These are phyloP conservation scores for Agonopterix heracliana DNA, from an alignment of 2,888 invertebrate species.

Conservation along the genomic window DNA sequence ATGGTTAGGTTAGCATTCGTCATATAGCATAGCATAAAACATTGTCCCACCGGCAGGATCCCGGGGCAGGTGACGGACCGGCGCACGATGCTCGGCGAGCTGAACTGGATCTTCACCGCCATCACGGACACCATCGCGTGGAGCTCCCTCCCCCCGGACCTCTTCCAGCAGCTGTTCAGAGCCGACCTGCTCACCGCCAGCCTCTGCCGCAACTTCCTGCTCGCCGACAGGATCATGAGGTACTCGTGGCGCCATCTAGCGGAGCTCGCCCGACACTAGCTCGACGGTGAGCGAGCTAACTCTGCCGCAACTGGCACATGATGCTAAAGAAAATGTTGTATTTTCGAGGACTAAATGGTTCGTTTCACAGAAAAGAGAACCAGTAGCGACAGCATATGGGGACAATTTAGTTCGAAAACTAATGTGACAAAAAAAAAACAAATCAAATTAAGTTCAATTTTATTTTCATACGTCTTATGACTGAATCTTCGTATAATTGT, in stretches of 20 bases:
- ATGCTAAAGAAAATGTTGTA: too few relatives aligned
- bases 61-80: slow-evolving; percentile 96
- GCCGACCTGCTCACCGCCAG: slow-evolving; percentile 99
- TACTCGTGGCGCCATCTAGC: slow-evolving; percentile 8
- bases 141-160: slow-evolving; percentile 95
- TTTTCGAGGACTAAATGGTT: too few relatives aligned
- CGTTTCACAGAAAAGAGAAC: too few relatives aligned
- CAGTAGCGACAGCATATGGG: too few relatives aligned
- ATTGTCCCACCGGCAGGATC: slow-evolving; percentile 78
- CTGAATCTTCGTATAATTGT: too few relatives aligned
- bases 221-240: slow-evolving; percentile 97
- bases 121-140: slow-evolving; percentile 99
- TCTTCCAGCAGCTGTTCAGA: slow-evolving; percentile 97
- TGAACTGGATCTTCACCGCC: slow-evolving; percentile 99
- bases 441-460: too few relatives aligned
- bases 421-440: too few relatives aligned
- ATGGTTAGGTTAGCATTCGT: too few relatives aligned
- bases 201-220: slow-evolving; percentile 95
- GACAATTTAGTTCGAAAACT: too few relatives aligned
- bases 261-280: not conserved
- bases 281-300: not conserved
- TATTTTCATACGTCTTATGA: too few relatives aligned
- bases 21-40: not conserved
- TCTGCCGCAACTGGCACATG: not conserved
- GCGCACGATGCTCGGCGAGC: slow-evolving; percentile 97